These are phyloP conservation scores for Caenorhabditis brenneri DNA, from an alignment of 1,140 invertebrate genomes.

Conservation along the genomic window DNA sequence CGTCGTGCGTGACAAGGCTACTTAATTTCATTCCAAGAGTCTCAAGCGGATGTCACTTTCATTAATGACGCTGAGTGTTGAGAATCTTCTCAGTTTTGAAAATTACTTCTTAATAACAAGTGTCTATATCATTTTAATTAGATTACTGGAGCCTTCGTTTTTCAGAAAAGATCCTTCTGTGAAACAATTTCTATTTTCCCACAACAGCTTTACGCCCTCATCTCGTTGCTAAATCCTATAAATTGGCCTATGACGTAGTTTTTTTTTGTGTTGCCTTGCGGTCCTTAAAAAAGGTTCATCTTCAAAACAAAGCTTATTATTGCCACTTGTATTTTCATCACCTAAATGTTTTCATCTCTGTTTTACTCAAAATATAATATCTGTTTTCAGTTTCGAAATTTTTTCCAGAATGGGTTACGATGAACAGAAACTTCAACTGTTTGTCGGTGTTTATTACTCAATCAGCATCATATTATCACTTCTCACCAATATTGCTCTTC, in stretches of 20 bases:
- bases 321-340: background rate
- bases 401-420: background rate
- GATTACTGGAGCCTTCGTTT: too few relatives aligned
- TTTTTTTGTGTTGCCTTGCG: background rate
- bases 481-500: background rate
- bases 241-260: background rate
- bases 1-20: slow-evolving; percentile 1
- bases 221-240: background rate
- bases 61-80: background rate
- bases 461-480: background rate
- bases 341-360: background rate
- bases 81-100: background rate
- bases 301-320: background rate
- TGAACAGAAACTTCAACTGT: background rate
- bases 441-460: background rate
- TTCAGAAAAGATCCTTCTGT: too few relatives aligned
- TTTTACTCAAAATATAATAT: too few relatives aligned
- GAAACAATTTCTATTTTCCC: too few relatives aligned
- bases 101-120: too few relatives aligned
- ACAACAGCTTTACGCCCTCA: background rate
- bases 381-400: too few relatives aligned
- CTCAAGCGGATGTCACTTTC: background rate
- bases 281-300: too few relatives aligned
- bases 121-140: too few relatives aligned
- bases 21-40: background rate